Evolutionary conservation across 1,140 invertebrate genomes (phyloP), one percentile per base, ranked within the genome.

Genomic region (Globodera ellingtonae): DNA sequence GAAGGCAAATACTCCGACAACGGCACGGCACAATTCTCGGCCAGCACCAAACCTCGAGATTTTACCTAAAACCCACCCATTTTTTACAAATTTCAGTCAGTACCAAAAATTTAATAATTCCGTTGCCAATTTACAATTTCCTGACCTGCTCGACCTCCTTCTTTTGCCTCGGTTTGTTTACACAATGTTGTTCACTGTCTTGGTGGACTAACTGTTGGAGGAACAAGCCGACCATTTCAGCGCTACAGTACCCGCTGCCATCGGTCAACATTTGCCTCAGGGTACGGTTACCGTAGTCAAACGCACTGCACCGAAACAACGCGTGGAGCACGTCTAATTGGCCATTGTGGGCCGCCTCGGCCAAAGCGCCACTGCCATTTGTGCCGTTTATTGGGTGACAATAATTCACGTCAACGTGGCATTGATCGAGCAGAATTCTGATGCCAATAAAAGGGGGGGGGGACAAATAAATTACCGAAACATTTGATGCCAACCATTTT

Each of bases 221-320:
- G 52, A 87, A 81, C 15, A 83, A 71, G 69, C 79, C 69, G 66
- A 82, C 79, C 6, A 86, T 50, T 44, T 83, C 75, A 13, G 72
- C 46, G 35, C 46, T 35, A 62, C 81, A 18, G 66, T 72, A 18
- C 56, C 10, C 46, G 15, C 52, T 59, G 48, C 48, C 80, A 18
- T 56, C 72, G 79, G 21, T 13, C 24, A 35, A 44, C 24, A 44
- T 18, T 24, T 15, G 35, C 71, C 52, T 24, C 56, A 97, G 90
- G 13, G 95, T 95, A 82, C 93, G 92, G 78, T 94, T 94, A 65
- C 95, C 93, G 72, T 94, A 93, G 90, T 98, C 97, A 15, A 93
- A 91, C 4, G 95, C 95, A n/a, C 94, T 94, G 86, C 93, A 91
- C 83, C 93, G 93, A 9, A 98, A 89, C n/a, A 98, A 89, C 52